Evolutionary conservation across 2,888 invertebrate species (phyloP), one percentile per base, ranked within the genome.

Genomic region (Lycophotia porphyrea): DNA sequence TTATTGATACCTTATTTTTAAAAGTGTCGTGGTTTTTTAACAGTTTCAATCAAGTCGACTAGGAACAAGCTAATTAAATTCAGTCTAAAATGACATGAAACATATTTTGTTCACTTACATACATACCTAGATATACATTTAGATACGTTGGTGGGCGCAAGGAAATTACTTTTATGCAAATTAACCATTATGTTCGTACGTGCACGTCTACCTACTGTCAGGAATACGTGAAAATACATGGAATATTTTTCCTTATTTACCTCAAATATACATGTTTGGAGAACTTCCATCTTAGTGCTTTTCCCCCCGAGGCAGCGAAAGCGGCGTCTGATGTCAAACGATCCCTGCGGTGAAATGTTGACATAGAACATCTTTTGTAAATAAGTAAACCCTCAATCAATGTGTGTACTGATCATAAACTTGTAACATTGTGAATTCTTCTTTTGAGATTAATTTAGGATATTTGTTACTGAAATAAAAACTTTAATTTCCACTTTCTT

Each of bases 111-210:
- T 69, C 76, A 63, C 67, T 66, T 61, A 39, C 42, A 39, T 34
- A 39, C 42, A 36, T 36, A 58, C 18, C n/a, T 61, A 81, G 3
- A 5, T 44, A 27, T 61, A 78, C 55, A 69, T 64, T 58, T 71
- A 67, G 65, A 78, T 74, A 75, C 65, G 75, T 66, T 64, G 76
- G 79, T 76, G 77, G 76, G 77, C 78, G 72, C 72, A 85, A 91
- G 92, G 90, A 93, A 94, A 94, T 94, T 93, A 93, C 93, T 93
- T 93, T 92, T 93, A 93, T 93, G 93, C 91, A 92, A 93, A 93
- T 93, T 84, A 89, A 89, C 88, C 88, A 88, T 92, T 91, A 89
- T 87, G 88, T 85, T 88, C 84, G 86, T 90, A 91, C 89, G 90
- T 89, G 88, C 87, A 86, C 87, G 84, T 85, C 85, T 79, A 52